Percentiles rank a stretch among this genome's conserved stretches.
phyloP scores from a whole-genome alignment of 2,888 invertebrate species.

The Trichopoda pennipes region DNA sequence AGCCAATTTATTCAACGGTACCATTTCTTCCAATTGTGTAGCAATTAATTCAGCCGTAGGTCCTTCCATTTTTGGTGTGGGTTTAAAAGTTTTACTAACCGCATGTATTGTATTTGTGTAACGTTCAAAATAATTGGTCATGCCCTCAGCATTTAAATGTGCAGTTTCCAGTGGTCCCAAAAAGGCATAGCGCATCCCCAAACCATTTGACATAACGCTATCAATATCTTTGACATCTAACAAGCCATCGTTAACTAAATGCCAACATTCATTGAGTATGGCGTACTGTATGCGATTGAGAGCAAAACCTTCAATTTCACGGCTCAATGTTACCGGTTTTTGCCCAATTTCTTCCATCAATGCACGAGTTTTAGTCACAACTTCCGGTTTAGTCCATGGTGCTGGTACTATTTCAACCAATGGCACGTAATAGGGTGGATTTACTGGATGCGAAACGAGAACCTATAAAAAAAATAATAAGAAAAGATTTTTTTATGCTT shows the following conservation, averaged over 20 bases:
- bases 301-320: constrained; percentile 95
- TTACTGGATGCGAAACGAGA: constrained; percentile 94
- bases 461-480: constrained; percentile 70
- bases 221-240: constrained; percentile 94
- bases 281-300: constrained; percentile 97
- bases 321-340: constrained; percentile 91
- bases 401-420: constrained; percentile 97
- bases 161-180: constrained; percentile 96
- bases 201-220: constrained; percentile 95
- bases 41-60: constrained; percentile 83
- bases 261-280: constrained; percentile 95
- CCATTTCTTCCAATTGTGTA: constrained; percentile 87
- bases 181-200: constrained; percentile 97
- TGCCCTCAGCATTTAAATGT: constrained; percentile 96
- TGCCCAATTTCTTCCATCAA: constrained; percentile 94
- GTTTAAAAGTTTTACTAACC: constrained; percentile 88
- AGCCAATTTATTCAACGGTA: constrained; percentile 87
- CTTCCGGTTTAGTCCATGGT: constrained; percentile 92
- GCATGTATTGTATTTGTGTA: constrained; percentile 84
- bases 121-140: constrained; percentile 84
- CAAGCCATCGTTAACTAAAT: constrained; percentile 91
- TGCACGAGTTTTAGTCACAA: constrained; percentile 87
- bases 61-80: constrained; percentile 88
- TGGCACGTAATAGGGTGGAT: constrained; percentile 97
- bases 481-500: not conserved